phyloP scores from a whole-genome alignment of 1,140 invertebrate species.

The Cydia pomonella region DNA sequence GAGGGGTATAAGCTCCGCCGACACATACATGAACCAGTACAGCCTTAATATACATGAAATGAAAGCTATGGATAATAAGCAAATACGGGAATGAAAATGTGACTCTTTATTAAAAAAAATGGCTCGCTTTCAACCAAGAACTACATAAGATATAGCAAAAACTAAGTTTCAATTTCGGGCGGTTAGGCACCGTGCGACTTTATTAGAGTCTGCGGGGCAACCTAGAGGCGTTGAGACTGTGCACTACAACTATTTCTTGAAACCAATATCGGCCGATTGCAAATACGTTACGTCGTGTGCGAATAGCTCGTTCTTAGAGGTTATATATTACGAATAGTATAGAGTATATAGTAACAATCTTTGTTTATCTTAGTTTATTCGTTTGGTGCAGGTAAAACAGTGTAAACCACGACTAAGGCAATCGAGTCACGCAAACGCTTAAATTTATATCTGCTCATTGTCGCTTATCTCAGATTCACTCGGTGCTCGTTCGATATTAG shows the following conservation, averaged over 20 bases:
- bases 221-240: constrained; percentile 35
- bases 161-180: constrained; percentile 26
- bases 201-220: constrained; percentile 62
- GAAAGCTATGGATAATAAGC: not conserved
- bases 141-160: constrained; percentile 2
- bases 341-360: not conserved
- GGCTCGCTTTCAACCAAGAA: not conserved
- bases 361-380: constrained; percentile 10
- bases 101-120: constrained; percentile 6
- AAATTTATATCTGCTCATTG: constrained; percentile 38
- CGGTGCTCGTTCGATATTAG: constrained; percentile 39
- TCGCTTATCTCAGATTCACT: constrained; percentile 37
- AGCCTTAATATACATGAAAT: not conserved
- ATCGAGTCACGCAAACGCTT: constrained; percentile 40
- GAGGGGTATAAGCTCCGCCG: no score
- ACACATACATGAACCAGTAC: no score
- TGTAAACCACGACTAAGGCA: constrained; percentile 18
- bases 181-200: constrained; percentile 36
- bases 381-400: not conserved
- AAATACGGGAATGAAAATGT: not conserved
- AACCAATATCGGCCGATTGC: constrained; percentile 16
- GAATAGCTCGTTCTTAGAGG: not conserved
- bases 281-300: not conserved
- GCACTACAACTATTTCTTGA: not conserved
- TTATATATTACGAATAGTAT: not conserved